Conservation (phyloP, 2,888 invertebrate genomes). For the Autographa gamma region DNA sequence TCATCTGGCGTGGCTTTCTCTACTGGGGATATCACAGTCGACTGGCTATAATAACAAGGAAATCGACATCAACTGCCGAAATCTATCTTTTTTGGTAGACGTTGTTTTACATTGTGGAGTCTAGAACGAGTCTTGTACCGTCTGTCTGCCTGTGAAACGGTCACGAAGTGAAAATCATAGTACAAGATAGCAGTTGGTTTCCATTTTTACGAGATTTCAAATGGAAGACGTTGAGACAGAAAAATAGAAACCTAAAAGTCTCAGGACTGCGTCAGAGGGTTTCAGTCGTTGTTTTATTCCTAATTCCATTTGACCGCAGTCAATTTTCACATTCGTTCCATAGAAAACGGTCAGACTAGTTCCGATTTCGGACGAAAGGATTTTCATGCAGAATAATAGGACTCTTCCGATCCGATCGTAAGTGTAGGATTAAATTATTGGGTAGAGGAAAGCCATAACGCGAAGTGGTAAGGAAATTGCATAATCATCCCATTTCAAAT, state of each 20-base stretch:
- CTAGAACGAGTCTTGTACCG: background rate
- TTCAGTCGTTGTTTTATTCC: background rate
- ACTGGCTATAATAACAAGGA: background rate
- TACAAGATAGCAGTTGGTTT: background rate
- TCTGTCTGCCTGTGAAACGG: background rate
- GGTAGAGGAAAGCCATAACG: background rate
- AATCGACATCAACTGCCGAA: background rate
- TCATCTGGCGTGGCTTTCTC: conserved; percentile 23
- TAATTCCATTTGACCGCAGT: conserved; percentile 4
- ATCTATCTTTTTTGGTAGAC: background rate
- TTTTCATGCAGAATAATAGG: conserved; percentile 1
- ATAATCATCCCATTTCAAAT: background rate
- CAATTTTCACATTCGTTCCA: background rate
- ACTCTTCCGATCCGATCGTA: background rate
- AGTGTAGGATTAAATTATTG: background rate
- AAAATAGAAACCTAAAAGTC: background rate
- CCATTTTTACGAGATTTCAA: conserved; percentile 1
- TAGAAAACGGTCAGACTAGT: background rate
- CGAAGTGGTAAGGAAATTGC: background rate
- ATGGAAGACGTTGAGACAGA: background rate
- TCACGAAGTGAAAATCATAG: background rate
- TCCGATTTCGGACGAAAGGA: background rate
- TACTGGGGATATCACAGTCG: background rate
- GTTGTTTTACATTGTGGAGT: background rate
- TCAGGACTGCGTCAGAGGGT: background rate